Base-by-base conservation (phyloP, 2,797 vertebrate genomes). In the Miichthys miiuy region DNA sequence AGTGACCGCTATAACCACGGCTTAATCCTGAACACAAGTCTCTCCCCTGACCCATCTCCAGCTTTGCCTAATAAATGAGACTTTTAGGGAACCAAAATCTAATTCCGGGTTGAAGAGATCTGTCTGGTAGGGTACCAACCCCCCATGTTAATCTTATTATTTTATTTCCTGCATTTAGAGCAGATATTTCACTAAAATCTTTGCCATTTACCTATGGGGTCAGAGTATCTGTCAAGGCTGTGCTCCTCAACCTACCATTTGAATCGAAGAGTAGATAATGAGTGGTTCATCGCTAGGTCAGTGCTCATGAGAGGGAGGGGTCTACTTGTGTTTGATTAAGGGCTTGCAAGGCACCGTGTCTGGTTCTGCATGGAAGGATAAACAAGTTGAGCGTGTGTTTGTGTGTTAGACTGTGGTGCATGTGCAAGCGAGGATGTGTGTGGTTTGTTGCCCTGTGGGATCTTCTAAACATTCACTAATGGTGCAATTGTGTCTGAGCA, bases 241-340 rank as follows among this genome's bases (percentile, higher is more conserved):
- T 1, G 7, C 71, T 70, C 54, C 80, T 87, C 75, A 67, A 27
- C 62, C 79, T 42, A 55, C n/a, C 72, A 63, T 87, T 91, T 87
- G 83, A 68, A 48, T 57, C 21, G 84, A 13, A 81, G 79, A 41
- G 65, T 70, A 89, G 90, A 86, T 91, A 90, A 89, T 86, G 74
- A 89, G 75, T 69, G 88, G 93, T 91, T 94, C 91, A 91, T 76
- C 42, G 62, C 81, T 65, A 72, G 91, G 93, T 93, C 92, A 92
- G 81, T 57, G 72, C 80, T 87, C 68, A 62, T 21, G 52, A 58
- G 91, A 55, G 73, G 81, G 85, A 83, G 88, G 86, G 90, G 61
- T 76, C 69, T 79, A 73, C 90, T 88, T 72, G 74, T 86, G 89
- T 93, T 90, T 93, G 92, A 92, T 89, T 89, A 91, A 91, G 85